These are phyloP conservation scores for Ochropleura plecta DNA, from an alignment of 2,888 invertebrate species.

Conservation along the genomic window DNA sequence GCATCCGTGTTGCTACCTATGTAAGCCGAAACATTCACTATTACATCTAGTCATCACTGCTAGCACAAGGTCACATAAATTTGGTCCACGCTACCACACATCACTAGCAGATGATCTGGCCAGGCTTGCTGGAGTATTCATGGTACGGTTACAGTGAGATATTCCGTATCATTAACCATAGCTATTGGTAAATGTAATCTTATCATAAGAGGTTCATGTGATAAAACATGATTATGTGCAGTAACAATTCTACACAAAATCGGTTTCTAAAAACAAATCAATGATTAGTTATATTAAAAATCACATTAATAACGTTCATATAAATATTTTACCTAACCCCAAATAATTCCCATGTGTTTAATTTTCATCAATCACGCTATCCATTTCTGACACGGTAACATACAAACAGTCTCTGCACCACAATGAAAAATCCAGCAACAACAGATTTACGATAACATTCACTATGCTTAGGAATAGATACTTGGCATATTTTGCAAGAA, in stretches of 20 bases:
- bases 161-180: not conserved
- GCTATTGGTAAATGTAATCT: not conserved
- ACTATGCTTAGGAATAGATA: conserved; percentile 5
- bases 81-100: conserved; percentile 35
- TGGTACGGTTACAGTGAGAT: not conserved
- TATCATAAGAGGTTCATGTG: not conserved
- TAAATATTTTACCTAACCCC: not conserved
- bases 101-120: not conserved
- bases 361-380: not conserved
- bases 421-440: not conserved
- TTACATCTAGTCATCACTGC: conserved; percentile 56
- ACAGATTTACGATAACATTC: not conserved
- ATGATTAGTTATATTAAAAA: not conserved
- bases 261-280: not conserved
- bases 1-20: conserved; percentile 62
- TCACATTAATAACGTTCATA: not conserved
- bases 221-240: conserved; percentile 2
- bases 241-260: not conserved
- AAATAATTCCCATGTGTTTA: not conserved
- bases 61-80: conserved; percentile 32
- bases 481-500: conserved; percentile 32
- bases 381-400: not conserved
- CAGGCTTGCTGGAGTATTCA: not conserved
- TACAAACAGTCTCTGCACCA: not conserved
- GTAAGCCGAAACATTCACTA: conserved; percentile 60